phyloP scores from a whole-genome alignment of 2,888 invertebrate species.

The Pseudococcus jackbeardsleyi region DNA sequence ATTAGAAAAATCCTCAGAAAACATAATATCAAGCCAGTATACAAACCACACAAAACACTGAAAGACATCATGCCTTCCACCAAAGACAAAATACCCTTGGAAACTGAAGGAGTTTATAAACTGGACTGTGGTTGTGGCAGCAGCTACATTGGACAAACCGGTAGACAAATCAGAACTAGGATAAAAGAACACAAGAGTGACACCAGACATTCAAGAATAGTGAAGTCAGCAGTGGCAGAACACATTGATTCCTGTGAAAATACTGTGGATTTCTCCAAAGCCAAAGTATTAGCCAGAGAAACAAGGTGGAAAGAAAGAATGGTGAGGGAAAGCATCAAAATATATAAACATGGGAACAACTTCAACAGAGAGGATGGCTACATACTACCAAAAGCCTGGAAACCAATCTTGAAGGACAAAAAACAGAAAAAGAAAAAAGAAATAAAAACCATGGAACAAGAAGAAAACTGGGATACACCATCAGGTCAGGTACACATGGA shows the following conservation, averaged over 20 bases:
- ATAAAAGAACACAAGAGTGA: background rate
- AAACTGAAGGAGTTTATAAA: background rate
- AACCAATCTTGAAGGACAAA: no score
- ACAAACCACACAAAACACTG: background rate
- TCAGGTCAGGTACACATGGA: no score
- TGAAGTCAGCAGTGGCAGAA: background rate
- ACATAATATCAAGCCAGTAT: background rate
- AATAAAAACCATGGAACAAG: no score
- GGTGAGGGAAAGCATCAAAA: background rate
- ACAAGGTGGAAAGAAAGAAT: background rate
- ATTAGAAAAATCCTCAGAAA: background rate
- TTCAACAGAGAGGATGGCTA: background rate
- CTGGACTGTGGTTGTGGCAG: background rate
- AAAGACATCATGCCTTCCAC: background rate
- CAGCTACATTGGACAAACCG: background rate
- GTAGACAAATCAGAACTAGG: background rate
- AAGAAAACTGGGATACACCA: no score
- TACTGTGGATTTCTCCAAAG: background rate
- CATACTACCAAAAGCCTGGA: no score
- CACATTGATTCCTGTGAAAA: background rate
- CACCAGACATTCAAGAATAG: background rate
- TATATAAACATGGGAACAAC: background rate
- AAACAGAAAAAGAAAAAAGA: no score
- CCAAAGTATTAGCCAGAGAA: no score
- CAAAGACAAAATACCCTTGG: background rate